These are phyloP conservation scores for Blastobasis adustella DNA, from an alignment of 2,888 invertebrate genomes.

Conservation along the genomic window DNA sequence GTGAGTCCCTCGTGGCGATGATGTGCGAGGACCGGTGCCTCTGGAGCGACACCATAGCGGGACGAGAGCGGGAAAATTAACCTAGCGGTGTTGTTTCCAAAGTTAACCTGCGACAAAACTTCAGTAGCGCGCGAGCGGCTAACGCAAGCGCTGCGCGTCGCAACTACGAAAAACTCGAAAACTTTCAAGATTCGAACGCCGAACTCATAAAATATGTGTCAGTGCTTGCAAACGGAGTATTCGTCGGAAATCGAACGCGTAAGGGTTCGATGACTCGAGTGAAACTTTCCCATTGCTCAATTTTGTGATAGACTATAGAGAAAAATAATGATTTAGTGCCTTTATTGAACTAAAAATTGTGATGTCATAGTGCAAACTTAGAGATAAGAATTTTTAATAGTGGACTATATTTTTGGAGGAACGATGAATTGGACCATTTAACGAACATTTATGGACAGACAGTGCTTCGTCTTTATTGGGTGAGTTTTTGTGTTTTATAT, in stretches of 20 bases:
- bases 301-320: conserved; percentile 55
- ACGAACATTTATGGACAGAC: conserved; percentile 50
- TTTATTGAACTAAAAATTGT: conserved; percentile 58
- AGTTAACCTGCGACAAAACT: conserved; percentile 69
- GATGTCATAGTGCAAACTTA: conserved; percentile 67
- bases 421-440: conserved; percentile 26
- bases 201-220: no score
- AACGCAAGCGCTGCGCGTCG: conserved; percentile 53
- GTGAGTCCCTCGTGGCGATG: conserved; percentile 5
- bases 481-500: conserved; percentile 30
- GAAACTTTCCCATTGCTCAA: conserved; percentile 64
- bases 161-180: conserved; percentile 38
- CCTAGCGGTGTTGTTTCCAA: conserved; percentile 64
- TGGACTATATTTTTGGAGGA: conserved; percentile 37
- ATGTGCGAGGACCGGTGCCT: conserved; percentile 24
- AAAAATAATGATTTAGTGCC: conserved; percentile 41
- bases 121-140: conserved; percentile 70
- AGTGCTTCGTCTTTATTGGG: conserved; percentile 42
- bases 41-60: conserved; percentile 37
- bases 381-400: conserved; percentile 41
- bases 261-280: conserved; percentile 52
- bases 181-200: conserved; percentile 30
- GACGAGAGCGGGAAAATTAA: conserved; percentile 59
- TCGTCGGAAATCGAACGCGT: conserved; percentile 1
- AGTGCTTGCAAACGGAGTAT: conserved; percentile 5